Evolutionary conservation across 2,113 vertebrate species (phyloP).

Genomic region (Machaerirhynchus nigripectus): DNA sequence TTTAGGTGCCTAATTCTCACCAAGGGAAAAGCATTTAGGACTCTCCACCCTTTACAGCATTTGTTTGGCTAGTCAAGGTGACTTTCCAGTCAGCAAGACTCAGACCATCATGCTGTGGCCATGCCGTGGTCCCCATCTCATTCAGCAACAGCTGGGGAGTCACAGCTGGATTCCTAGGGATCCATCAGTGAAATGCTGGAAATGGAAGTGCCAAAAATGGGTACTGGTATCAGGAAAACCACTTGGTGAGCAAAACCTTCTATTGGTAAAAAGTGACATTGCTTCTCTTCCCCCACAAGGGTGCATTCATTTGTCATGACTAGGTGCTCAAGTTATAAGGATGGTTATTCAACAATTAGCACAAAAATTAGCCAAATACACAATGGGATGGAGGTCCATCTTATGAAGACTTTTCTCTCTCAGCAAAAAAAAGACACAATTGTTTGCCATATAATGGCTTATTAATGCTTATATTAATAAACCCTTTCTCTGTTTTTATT

Average conservation of each 20-base stretch:
- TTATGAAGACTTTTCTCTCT: not conserved
- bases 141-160: not conserved
- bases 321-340: not conserved
- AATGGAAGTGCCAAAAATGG: not conserved
- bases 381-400: not conserved
- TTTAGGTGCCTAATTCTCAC: not conserved
- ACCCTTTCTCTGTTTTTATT: not conserved
- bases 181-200: rapidly evolving
- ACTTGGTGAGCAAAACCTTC: not conserved
- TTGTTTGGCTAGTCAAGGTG: not conserved
- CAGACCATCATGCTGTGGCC: not conserved
- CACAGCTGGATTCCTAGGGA: not conserved
- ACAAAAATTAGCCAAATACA: not conserved
- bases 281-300: not conserved
- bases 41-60: not conserved
- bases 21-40: not conserved
- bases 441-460: not conserved
- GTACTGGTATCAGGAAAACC: not conserved
- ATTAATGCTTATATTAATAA: not conserved
- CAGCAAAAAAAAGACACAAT: not conserved
- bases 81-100: not conserved
- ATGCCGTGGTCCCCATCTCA: not conserved
- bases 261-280: not conserved
- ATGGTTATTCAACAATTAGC: not conserved
- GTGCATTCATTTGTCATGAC: not conserved